phyloP scores from a whole-genome alignment of 2,888 invertebrate species.

The Baronia brevicornis region DNA sequence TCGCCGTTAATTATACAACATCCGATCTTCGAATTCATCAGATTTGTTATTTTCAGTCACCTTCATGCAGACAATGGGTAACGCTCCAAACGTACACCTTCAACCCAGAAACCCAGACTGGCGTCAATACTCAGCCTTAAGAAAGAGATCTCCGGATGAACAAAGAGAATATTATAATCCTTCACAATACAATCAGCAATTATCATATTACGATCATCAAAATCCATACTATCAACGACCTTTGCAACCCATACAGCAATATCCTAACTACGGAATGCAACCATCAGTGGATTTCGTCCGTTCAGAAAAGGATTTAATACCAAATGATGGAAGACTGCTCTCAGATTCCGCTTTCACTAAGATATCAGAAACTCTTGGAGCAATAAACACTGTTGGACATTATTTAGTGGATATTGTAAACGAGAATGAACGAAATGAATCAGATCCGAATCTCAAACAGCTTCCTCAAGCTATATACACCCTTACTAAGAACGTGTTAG shows the following conservation, averaged over 20 bases:
- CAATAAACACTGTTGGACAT: slow-evolving; percentile 89
- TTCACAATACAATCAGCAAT: slow-evolving; percentile 9
- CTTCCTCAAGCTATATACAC: slow-evolving; percentile 86
- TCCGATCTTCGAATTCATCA: slow-evolving; percentile 1
- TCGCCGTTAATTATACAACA: slow-evolving; percentile 1
- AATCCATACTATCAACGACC: slow-evolving; percentile 32
- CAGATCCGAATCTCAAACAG: slow-evolving; percentile 55
- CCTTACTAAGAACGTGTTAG: slow-evolving; percentile 85
- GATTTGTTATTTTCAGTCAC: slow-evolving; percentile 38
- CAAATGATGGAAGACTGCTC: slow-evolving; percentile 68
- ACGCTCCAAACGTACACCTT: slow-evolving; percentile 38
- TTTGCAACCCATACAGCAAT: slow-evolving; percentile 20
- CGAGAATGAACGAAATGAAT: slow-evolving; percentile 60
- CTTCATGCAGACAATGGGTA: slow-evolving; percentile 42
- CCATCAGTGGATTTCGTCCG: slow-evolving; percentile 36
- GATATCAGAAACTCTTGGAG: slow-evolving; percentile 82
- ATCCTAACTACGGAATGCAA: slow-evolving; percentile 33
- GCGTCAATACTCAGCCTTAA: slow-evolving; percentile 57
- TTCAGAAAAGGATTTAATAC: slow-evolving; percentile 32
- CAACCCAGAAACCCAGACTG: slow-evolving; percentile 53
- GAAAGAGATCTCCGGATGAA: slow-evolving; percentile 58
- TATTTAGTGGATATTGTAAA: slow-evolving; percentile 88
- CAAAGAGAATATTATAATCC: slow-evolving; percentile 13
- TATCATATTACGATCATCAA: slow-evolving; percentile 24
- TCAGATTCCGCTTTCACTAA: slow-evolving; percentile 77